Conservation (phyloP, 2,888 invertebrate genomes). For the Actias luna region DNA sequence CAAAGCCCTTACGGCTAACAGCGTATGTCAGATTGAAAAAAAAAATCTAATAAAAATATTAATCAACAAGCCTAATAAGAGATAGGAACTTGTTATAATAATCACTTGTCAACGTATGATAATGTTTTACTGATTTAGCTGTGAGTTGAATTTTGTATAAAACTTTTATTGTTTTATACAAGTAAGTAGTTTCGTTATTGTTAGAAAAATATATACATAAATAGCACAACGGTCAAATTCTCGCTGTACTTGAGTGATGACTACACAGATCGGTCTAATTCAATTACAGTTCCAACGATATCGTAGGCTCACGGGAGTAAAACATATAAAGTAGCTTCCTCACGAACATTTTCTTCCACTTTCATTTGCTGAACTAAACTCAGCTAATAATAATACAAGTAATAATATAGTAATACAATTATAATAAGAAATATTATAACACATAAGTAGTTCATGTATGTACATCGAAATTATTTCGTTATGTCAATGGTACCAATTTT, state of each 20-base stretch:
- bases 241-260: conserved; percentile 56
- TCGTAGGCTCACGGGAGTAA: conserved; percentile 33
- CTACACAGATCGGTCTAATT: conserved; percentile 54
- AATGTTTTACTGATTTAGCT: neutral
- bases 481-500: too few species aligned
- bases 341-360: conserved; percentile 27
- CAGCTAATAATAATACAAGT: too few species aligned
- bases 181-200: neutral
- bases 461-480: too few species aligned
- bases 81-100: too few species aligned
- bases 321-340: conserved; percentile 24
- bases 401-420: neutral
- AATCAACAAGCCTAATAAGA: too few species aligned
- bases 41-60: too few species aligned
- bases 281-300: conserved; percentile 49
- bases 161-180: neutral
- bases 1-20: too few species aligned
- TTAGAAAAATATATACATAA: neutral
- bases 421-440: neutral
- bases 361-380: neutral
- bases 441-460: neutral
- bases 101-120: neutral
- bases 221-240: conserved; percentile 14
- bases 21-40: too few species aligned
- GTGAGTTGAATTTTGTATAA: neutral